Evolutionary conservation across 1,140 invertebrate genomes (phyloP).

Genomic region (Eumaeus atala): DNA sequence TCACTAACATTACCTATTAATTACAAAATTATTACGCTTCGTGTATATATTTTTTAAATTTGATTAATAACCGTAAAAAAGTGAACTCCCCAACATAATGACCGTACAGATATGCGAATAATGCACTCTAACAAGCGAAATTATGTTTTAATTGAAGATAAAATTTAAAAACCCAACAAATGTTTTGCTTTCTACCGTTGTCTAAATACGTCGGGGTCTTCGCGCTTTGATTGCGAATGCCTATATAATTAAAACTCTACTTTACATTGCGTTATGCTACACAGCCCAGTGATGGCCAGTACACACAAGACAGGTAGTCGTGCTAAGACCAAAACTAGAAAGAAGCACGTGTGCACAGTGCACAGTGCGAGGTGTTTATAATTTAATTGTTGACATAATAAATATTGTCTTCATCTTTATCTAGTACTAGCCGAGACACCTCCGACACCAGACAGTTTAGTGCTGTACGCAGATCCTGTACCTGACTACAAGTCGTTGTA

Average conservation of each 20-base stretch:
- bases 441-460: too few relatives aligned
- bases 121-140: slow-evolving; percentile 5
- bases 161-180: slow-evolving; percentile 2
- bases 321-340: too few relatives aligned
- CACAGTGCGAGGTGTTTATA: too few relatives aligned
- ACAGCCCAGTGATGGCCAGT: background rate
- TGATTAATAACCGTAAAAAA: slow-evolving; percentile 6
- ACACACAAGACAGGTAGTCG: too few relatives aligned
- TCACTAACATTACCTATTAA: background rate
- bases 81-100: background rate
- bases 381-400: too few relatives aligned
- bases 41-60: background rate
- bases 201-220: slow-evolving; percentile 7
- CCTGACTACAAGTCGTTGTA: too few relatives aligned
- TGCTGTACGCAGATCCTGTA: too few relatives aligned
- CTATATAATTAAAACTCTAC: background rate
- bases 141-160: slow-evolving; percentile 9
- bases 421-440: too few relatives aligned
- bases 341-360: too few relatives aligned
- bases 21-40: slow-evolving; percentile 1
- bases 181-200: background rate
- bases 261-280: slow-evolving; percentile 3
- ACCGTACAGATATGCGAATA: background rate
- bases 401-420: too few relatives aligned
- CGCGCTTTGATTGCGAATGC: slow-evolving; percentile 22